Percentiles rank a stretch among this genome's conserved stretches.
Evolutionary conservation across 1,140 invertebrate genomes (phyloP).

Genomic region (Drosophila teissieri): DNA sequence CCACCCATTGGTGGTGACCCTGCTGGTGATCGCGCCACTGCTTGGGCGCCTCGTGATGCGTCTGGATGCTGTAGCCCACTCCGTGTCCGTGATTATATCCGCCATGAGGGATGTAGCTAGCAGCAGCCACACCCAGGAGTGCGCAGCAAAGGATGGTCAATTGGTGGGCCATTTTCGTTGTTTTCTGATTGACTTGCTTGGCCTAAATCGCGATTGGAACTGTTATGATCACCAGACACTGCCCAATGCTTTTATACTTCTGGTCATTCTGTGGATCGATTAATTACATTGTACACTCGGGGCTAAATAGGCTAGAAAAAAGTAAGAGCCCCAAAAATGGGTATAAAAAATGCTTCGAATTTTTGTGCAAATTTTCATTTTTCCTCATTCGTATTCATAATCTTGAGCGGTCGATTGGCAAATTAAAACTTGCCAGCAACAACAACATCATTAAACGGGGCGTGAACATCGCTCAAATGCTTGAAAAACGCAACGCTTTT

Average conservation of each 20-base stretch:
- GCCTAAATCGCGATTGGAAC: conserved; percentile 50
- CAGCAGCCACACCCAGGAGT: conserved; percentile 40
- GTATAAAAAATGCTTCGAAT: conserved; percentile 57
- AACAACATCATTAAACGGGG: conserved; percentile 50
- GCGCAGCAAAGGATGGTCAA: conserved; percentile 50
- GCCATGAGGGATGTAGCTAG: conserved; percentile 34
- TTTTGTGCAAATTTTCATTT: conserved; percentile 73
- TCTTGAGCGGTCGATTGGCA: conserved; percentile 46
- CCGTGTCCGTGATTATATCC: conserved; percentile 42
- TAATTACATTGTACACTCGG: conserved; percentile 58
- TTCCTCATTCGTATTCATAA: conserved; percentile 59
- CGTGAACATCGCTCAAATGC: conserved; percentile 47
- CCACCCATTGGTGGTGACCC: conserved; percentile 20
- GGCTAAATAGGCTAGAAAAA: conserved; percentile 76
- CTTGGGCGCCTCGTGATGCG: conserved; percentile 63
- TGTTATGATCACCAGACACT: conserved; percentile 42
- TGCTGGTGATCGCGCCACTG: conserved; percentile 60
- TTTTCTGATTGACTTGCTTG: conserved; percentile 45
- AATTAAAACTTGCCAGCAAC: conserved; percentile 56
- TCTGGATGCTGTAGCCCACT: conserved; percentile 56
- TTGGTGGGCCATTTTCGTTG: conserved; percentile 47
- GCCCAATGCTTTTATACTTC: conserved; percentile 57
- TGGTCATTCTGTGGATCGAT: conserved; percentile 54
- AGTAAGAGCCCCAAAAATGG: conserved; percentile 39
- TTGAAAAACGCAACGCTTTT: conserved; percentile 50